Evolutionary conservation across 1,140 invertebrate genomes (phyloP).

Genomic region (Penaeus chinensis): DNA sequence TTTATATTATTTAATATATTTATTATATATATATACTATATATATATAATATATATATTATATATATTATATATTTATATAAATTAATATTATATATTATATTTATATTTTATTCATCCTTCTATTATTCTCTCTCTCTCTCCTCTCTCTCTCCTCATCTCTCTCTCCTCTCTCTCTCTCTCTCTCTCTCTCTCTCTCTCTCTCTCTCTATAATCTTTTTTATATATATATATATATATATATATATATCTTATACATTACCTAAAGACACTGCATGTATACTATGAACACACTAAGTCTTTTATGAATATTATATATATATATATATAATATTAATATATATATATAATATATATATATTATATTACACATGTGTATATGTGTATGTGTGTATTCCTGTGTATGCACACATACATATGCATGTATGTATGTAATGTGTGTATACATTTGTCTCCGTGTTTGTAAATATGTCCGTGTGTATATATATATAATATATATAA

Average conservation of each 20-base stretch:
- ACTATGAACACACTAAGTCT: no score
- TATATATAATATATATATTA: no score
- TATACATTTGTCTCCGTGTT: neutral
- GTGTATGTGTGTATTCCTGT: neutral
- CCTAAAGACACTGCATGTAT: no score
- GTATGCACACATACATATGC: no score
- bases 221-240: conserved; percentile 12
- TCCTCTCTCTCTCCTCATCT: no score
- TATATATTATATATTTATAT: neutral
- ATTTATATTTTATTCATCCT: neutral
- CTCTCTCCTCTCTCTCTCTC: conserved; percentile 8
- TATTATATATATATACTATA: no score
- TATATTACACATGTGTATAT: neutral
- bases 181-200: conserved; percentile 5
- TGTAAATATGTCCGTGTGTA: neutral
- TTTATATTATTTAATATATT: no score
- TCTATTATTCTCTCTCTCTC: conserved; percentile 1
- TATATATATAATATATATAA: no score
- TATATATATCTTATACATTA: no score
- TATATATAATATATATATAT: conserved; percentile 12
- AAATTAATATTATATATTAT: neutral
- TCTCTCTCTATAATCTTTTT: neutral
- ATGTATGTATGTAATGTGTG: conserved; percentile 9
- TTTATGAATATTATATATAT: neutral
- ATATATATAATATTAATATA: neutral